A percentile compares a stretch with the other conserved stretches of the same genome.
Evolutionary conservation across 2,113 vertebrate species (phyloP).

Genomic region (Acinonyx jubatus): DNA sequence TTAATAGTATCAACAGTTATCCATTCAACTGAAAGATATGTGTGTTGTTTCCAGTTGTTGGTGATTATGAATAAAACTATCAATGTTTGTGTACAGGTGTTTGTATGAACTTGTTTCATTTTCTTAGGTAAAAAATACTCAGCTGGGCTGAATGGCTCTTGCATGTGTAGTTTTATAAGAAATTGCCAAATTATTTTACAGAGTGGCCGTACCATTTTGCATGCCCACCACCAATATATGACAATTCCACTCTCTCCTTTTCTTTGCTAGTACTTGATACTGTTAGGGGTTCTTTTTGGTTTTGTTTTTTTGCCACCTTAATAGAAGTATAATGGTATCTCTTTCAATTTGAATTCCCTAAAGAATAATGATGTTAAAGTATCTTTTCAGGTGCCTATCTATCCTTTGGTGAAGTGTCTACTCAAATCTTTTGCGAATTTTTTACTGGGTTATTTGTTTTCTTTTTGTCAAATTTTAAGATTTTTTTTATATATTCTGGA

Average conservation of each 20-base stretch:
- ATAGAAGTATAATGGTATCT: neutral
- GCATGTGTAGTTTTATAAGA: neutral
- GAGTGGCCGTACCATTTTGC: neutral
- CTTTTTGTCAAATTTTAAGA: neutral
- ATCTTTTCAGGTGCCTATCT: neutral
- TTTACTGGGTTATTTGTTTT: neutral
- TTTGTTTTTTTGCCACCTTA: neutral
- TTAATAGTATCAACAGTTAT: neutral
- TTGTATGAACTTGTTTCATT: neutral
- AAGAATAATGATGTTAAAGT: neutral
- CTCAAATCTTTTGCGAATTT: neutral
- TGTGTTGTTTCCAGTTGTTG: neutral
- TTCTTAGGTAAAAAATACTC: neutral
- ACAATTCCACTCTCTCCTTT: neutral
- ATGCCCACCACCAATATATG: neutral
- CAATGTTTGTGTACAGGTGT: neutral
- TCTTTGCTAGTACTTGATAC: neutral
- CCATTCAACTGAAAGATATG: neutral
- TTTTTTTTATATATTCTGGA: neutral
- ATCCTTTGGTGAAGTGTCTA: neutral
- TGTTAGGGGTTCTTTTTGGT: neutral
- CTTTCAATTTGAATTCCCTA: constrained; percentile 29
- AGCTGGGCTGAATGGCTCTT: neutral
- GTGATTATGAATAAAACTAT: neutral
- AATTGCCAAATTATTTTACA: neutral